Evolutionary conservation across 2,113 vertebrate genomes (phyloP), one percentile per base, ranked within the genome.

Genomic region (Campylomormyrus numenius): DNA sequence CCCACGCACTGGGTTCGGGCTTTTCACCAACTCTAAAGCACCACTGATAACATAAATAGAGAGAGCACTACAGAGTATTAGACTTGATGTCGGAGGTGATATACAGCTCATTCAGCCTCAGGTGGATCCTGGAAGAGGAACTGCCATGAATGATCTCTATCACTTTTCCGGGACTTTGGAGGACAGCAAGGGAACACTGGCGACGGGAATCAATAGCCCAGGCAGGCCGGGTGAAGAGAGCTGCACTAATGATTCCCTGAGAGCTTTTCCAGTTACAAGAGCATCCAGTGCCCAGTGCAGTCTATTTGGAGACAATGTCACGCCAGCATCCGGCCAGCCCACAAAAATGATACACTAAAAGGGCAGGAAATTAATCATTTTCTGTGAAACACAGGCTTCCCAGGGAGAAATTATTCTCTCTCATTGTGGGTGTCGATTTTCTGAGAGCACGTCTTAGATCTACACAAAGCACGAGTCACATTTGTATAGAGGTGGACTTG

Each of bases 221-320:
- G 85, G 7, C 56, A 52, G 24, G 58, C 84, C 62, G 62, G 85
- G n/a, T 27, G 85, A 53, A 77, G 31, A 17, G 21, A 39, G 31
- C 89, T 45, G 1, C 85, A 80, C 56, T 88, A 90, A 90, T 88
- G 62, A 88, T 88, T 90, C 52, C 49, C 85, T 88, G 48, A 88
- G 62, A 77, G 85, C 85, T 90, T 88, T 80, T 62, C 83, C 56
- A 15, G 46, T 49, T 70, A 50, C 52, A 50, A 24, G 48, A 56
- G 24, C 52, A 90, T 87, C 42, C 84, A 86, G 85, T 48, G 42
- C 0, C 45, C 48, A 50, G 31, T 21, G 50, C 49, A 53, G 85
- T 86, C 35, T 45, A n/a, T 87, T 58, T 39, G 46, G 45, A 87
- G 17, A 74, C 84, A 90, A 50, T 74, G 27, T 11, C 56, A 39